Evolutionary conservation across 2,888 invertebrate genomes (phyloP), one percentile per base, ranked within the genome.

Genomic region (Trichopoda pennipes): DNA sequence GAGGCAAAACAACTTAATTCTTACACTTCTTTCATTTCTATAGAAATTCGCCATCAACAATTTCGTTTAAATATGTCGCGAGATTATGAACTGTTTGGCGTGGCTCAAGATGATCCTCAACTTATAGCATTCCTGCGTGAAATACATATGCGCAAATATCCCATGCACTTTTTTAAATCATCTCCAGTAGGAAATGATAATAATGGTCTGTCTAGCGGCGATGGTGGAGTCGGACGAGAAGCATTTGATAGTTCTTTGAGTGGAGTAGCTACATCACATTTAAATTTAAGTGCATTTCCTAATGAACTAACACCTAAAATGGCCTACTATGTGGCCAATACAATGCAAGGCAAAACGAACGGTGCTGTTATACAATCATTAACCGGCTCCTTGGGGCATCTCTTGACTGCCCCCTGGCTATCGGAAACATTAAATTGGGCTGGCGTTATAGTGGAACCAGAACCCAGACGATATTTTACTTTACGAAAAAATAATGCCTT

Each of bases 11-110:
- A 17, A 47, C 2, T 17, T 12, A n/a, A 19, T 17, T 19, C 6
- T 49, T 17, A n/a, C 7, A 47, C 49, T 38, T 17, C 61, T 55
- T 14, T 35, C 51, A 23, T 63, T 23, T 49, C 69, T 79, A 81
- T 84, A 95, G 95, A 94, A 9, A 92, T 94, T 85, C 93, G 94
- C 81, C 95, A 95, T 81, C 95, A 95, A 88, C 95, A 95, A 90
- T 96, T 96, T 91, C 94, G 95, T 47, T 92, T 94, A 85, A 96
- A 95, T 92, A 95, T 96, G 94, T 95, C 94, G 63, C 94, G 94
- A 84, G 96, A 96, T 90, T 94, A 95, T 90, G 95, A 96, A 88
- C 92, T 96, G 85, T 92, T 93, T 42, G 93, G 94, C 87, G 95
- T 96, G 81, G 92, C 94, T 16, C 95, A 96, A 92, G 95, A 95